Percentiles rank a stretch among this genome's conserved stretches.
Evolutionary conservation across 2,113 vertebrate species (phyloP).

Genomic region (Equus quagga): DNA sequence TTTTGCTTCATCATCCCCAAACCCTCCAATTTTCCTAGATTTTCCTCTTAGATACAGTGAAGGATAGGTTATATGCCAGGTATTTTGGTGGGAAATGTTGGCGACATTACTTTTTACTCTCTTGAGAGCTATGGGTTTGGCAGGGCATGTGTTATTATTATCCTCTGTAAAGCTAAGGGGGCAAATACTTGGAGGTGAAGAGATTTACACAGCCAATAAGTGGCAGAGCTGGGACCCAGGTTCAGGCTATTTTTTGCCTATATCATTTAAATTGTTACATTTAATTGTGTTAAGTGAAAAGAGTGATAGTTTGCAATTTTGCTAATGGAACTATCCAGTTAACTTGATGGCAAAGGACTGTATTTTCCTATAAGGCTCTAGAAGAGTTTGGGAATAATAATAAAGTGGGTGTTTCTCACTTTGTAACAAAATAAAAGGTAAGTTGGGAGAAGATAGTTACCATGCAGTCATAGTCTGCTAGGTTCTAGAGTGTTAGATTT

Average conservation of each 20-base stretch:
- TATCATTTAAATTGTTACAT: background rate
- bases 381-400: background rate
- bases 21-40: background rate
- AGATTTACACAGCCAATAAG: background rate
- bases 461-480: background rate
- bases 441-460: background rate
- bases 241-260: background rate
- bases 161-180: background rate
- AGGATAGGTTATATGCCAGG: background rate
- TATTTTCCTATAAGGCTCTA: background rate
- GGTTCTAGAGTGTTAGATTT: background rate
- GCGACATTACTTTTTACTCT: background rate
- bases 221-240: background rate
- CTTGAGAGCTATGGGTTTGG: background rate
- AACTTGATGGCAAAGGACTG: background rate
- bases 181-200: background rate
- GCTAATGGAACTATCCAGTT: background rate
- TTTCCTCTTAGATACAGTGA: background rate
- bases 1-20: background rate
- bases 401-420: background rate
- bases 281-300: background rate
- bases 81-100: background rate
- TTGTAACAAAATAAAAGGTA: background rate
- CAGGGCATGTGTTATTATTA: background rate
- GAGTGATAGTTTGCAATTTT: background rate